A percentile compares a stretch with the other conserved stretches of the same genome.
Conservation (phyloP, 2,888 invertebrate species). For the Scotopteryx bipunctaria region DNA sequence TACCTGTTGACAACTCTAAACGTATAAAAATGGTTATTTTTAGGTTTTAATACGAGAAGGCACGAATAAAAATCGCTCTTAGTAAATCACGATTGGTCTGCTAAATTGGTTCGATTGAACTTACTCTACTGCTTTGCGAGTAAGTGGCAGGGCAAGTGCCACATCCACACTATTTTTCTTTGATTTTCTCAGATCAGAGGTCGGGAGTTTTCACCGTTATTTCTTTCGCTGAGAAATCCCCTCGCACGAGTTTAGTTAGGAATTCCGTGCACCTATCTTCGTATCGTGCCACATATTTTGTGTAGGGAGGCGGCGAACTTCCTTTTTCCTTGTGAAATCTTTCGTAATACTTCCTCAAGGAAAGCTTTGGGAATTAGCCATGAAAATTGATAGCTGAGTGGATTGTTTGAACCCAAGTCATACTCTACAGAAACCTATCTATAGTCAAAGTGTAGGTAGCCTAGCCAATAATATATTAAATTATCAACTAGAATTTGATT, state of each 20-base stretch:
- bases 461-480: too few species aligned
- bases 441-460: too few species aligned
- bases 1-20: too few species aligned
- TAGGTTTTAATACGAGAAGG: background rate
- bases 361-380: conserved; percentile 32
- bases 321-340: conserved; percentile 58
- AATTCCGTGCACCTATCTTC: conserved; percentile 71
- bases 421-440: too few species aligned
- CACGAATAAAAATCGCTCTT: background rate
- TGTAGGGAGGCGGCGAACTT: conserved; percentile 59
- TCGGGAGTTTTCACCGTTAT: conserved; percentile 64
- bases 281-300: conserved; percentile 69
- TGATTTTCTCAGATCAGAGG: conserved; percentile 44
- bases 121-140: conserved; percentile 26
- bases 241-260: conserved; percentile 68
- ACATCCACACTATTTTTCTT: conserved; percentile 19
- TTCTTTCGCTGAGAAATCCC: conserved; percentile 67
- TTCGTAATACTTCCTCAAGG: conserved; percentile 38
- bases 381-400: conserved; percentile 27
- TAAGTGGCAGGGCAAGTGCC: conserved; percentile 20
- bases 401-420: conserved; percentile 17
- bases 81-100: background rate
- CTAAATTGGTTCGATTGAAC: background rate
- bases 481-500: too few species aligned
- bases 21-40: background rate